These are phyloP conservation scores for Patella vulgata DNA, from an alignment of 1,140 invertebrate genomes.

Conservation along the genomic window DNA sequence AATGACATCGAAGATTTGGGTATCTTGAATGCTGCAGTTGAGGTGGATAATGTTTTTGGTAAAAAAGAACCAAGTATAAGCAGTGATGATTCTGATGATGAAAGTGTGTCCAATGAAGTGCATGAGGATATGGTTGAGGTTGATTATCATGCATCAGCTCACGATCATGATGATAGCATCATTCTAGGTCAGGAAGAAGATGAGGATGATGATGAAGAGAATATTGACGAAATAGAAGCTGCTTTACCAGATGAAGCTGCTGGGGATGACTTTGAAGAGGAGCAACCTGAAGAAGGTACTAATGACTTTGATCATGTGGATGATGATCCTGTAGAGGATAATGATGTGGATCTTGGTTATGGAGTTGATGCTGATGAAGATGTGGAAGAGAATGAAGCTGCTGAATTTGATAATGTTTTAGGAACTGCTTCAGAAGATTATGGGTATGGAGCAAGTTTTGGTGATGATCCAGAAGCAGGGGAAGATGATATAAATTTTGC, in stretches of 20 bases:
- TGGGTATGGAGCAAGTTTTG: background rate
- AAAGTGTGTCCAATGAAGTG: constrained; percentile 9
- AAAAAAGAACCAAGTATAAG: background rate
- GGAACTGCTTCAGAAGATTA: background rate
- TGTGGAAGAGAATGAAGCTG: constrained; percentile 7
- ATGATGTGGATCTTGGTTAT: constrained; percentile 1
- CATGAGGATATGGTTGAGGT: background rate
- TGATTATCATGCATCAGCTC: background rate
- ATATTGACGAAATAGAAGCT: background rate
- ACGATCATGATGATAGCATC: too few species aligned
- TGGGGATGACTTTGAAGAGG: background rate
- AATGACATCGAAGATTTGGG: too few species aligned
- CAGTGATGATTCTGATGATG: constrained; percentile 2
- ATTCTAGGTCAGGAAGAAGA: background rate
- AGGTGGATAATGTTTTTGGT: too few species aligned
- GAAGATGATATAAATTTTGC: background rate
- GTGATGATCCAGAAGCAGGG: background rate
- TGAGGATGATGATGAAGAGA: constrained; percentile 5
- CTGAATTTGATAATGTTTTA: background rate
- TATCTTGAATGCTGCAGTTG: too few species aligned
- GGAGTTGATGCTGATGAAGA: constrained; percentile 4
- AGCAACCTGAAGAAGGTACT: background rate
- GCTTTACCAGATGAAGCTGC: background rate
- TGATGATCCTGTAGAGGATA: background rate
- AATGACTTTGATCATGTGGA: background rate